Conservation (phyloP, 2,797 vertebrate species). For the Crocodylus rhombifer region DNA sequence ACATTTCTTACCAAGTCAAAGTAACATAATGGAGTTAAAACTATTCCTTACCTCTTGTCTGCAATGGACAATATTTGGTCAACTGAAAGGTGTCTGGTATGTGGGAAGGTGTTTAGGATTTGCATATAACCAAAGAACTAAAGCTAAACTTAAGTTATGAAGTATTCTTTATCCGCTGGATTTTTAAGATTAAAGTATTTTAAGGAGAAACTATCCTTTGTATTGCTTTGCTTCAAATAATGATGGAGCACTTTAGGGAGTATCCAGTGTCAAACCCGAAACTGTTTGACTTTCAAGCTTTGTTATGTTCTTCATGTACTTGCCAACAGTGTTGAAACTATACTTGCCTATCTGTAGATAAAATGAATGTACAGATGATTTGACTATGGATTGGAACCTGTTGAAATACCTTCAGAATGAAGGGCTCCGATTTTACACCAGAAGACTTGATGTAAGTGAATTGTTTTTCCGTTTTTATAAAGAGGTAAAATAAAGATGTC, state of each 20-base stretch:
- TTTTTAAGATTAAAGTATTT: slow-evolving; percentile 40
- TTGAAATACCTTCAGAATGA: background rate
- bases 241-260: background rate
- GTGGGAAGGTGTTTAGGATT: slow-evolving; percentile 43
- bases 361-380: background rate
- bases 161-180: slow-evolving; percentile 45
- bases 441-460: background rate
- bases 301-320: background rate
- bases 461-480: slow-evolving; percentile 14
- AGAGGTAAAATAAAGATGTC: slow-evolving; percentile 4
- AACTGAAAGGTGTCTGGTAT: slow-evolving; percentile 15
- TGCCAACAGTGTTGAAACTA: fast-evolving
- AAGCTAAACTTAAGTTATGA: slow-evolving; percentile 57
- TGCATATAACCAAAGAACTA: slow-evolving; percentile 61
- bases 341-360: fast-evolving
- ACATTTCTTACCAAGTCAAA: background rate
- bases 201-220: slow-evolving; percentile 1
- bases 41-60: background rate
- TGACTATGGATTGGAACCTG: background rate
- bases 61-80: slow-evolving; percentile 15
- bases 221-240: background rate
- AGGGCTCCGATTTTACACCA: too few relatives aligned
- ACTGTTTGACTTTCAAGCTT: background rate
- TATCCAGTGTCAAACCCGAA: background rate
- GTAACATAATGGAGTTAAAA: slow-evolving; percentile 33